Base-by-base conservation (phyloP, 2,888 invertebrate genomes). In the Morpho deidamia region DNA sequence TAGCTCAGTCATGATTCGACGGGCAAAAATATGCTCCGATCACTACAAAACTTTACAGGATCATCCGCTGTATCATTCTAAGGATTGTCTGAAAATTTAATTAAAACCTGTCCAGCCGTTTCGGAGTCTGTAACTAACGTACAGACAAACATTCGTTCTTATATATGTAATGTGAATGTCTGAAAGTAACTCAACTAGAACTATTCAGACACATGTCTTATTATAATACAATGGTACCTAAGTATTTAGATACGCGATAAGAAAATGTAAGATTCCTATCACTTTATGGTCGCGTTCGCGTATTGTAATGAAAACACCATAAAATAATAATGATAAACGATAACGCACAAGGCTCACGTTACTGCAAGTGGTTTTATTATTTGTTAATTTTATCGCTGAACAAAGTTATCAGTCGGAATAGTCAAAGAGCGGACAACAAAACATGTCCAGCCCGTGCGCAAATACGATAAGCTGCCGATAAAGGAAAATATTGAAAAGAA, bases 401-500 rank as follows among this genome's bases (percentile, higher is more conserved):
- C 63, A 70, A 71, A 66, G 64, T 63, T 70, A 71, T 70, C 70
- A 59, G 74, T 68, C 76, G 75, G 74, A 53, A 60, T 58, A 59
- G 59, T 70, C 71, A 72, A 76, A 74, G 73, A 62, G 51, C 40
- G 39, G 35, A 35, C 44, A 55, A 49, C 42, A 65, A 67, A 56
- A 42, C 35, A 14, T 39, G 46, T 60, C 62, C 63, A 51, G 56
- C 63, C 64, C 66, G 63, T 66, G 62, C 58, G 62, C 65, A 72
- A 68, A 72, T 70, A 70, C 62, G 71, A 75, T 72, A 72, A 64
- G 59, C 41, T 65, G 62, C 65, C 64, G 61, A 63, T 39, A 60
- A 58, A 56, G 51, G 44, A 53, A 60, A 53, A 40, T 44, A 55
- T 50, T 58, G 58, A 61, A 53, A 57, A 58, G 53, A 33, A 23